These are phyloP conservation scores for Adineta ricciae DNA, from an alignment of 2,888 invertebrate species.

Conservation along the genomic window DNA sequence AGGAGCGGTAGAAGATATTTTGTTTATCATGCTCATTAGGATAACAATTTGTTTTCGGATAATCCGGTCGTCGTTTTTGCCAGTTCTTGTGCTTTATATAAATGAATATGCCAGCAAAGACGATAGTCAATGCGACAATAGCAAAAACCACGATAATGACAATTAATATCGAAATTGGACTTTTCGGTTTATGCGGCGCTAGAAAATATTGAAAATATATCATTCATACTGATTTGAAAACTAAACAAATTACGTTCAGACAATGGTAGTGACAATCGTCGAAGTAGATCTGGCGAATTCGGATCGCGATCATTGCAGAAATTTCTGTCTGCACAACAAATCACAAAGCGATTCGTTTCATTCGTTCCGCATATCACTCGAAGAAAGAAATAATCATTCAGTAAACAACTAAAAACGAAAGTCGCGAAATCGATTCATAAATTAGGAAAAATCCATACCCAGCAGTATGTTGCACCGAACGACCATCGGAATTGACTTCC, in stretches of 20 bases:
- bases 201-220: background rate
- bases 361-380: background rate
- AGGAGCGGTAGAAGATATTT: background rate
- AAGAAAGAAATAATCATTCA: background rate
- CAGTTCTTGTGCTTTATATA: background rate
- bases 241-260: background rate
- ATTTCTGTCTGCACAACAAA: background rate
- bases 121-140: background rate
- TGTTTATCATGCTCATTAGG: background rate
- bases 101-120: background rate
- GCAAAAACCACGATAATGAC: background rate
- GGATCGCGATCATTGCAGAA: conserved; percentile 1
- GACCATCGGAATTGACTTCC: background rate
- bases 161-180: background rate
- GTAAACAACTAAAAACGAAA: background rate
- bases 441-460: background rate
- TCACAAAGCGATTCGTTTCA: background rate
- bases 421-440: background rate
- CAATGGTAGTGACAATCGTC: background rate
- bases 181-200: background rate
- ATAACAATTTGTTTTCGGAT: background rate
- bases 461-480: background rate
- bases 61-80: background rate
- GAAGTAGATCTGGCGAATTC: background rate
- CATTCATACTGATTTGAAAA: background rate